These are phyloP conservation scores for Saturnia japonica DNA, from an alignment of 2,888 invertebrate species.

Conservation along the genomic window DNA sequence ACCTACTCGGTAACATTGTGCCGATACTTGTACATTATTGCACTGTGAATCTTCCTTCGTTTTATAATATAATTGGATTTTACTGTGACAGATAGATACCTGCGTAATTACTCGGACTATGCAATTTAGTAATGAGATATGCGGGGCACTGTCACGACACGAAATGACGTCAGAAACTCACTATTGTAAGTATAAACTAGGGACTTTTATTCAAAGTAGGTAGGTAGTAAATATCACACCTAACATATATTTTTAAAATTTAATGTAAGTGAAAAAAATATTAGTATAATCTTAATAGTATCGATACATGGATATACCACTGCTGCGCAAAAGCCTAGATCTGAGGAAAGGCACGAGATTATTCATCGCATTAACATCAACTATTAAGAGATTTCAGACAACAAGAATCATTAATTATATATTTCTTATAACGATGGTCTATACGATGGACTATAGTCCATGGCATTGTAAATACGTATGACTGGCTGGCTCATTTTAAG, in stretches of 20 bases:
- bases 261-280: too few species aligned
- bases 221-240: neutral
- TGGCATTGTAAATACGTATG: too few species aligned
- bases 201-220: neutral
- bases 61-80: neutral
- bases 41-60: neutral
- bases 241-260: neutral
- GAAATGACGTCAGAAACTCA: neutral
- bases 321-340: too few species aligned
- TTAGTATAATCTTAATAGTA: neutral
- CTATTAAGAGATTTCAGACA: too few species aligned
- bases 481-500: too few species aligned
- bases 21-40: neutral
- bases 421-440: too few species aligned
- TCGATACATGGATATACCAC: neutral
- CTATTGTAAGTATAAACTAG: neutral
- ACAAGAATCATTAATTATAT: too few species aligned
- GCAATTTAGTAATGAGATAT: constrained; percentile 20
- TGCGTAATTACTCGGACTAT: constrained; percentile 22
- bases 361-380: too few species aligned
- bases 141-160: neutral
- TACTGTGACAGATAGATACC: neutral
- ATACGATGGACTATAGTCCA: too few species aligned
- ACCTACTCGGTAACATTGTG: neutral
- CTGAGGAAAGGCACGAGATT: too few species aligned